Conservation (phyloP, 2,797 vertebrate genomes). For the Gallinago solitaria region DNA sequence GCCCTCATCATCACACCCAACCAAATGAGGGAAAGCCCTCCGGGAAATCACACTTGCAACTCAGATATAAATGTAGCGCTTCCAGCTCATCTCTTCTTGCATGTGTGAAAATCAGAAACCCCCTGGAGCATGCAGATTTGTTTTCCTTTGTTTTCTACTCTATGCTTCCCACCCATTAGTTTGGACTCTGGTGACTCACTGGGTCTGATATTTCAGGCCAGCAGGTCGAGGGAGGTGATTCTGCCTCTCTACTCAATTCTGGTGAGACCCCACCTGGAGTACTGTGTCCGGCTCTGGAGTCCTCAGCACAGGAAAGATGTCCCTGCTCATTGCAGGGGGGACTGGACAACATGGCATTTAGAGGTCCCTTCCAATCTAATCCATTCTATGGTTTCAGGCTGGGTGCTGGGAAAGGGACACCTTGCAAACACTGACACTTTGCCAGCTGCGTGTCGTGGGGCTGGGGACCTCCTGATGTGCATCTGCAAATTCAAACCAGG, state of each 20-base stretch:
- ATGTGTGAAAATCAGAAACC: not conserved
- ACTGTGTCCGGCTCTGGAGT: not conserved
- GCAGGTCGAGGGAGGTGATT: not conserved
- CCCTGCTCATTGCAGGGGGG: not conserved
- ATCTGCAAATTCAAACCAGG: not conserved
- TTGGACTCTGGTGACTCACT: not conserved
- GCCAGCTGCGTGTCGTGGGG: fast-evolving
- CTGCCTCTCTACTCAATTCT: not conserved
- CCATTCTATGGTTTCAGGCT: not conserved
- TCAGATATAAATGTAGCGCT: not conserved
- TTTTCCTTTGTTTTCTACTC: not conserved
- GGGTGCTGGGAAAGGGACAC: not conserved
- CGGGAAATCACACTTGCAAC: not conserved
- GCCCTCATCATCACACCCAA: not conserved
- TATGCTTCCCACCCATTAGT: not conserved
- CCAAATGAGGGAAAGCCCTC: not conserved
- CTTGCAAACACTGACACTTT: not conserved
- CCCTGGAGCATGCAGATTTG: not conserved
- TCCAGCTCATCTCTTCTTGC: not conserved
- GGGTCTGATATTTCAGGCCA: not conserved
- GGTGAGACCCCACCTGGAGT: not conserved
- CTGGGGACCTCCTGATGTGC: fast-evolving
- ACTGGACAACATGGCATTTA: not conserved
- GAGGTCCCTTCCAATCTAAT: not conserved
- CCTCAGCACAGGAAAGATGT: not conserved